phyloP scores from a whole-genome alignment of 1,140 invertebrate species.

The Antheraea pernyi region DNA sequence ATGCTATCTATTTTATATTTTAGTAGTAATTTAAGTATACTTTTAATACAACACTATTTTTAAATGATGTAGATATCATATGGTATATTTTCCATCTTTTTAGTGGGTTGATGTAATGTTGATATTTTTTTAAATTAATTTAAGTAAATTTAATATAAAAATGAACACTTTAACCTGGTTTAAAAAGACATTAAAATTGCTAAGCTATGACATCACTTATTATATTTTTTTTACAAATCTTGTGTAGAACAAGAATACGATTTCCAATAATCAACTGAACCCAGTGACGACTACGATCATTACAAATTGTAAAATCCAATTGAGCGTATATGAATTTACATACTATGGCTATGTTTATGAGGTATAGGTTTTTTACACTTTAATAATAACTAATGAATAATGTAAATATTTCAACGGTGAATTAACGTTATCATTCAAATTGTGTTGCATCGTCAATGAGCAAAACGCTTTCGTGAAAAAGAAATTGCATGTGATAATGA shows the following conservation, averaged over 20 bases:
- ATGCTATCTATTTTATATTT: neutral
- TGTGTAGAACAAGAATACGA: too few relatives aligned
- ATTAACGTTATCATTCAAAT: neutral
- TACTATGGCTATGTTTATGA: neutral
- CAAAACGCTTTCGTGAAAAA: slow-evolving; percentile 27
- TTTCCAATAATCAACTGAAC: too few relatives aligned
- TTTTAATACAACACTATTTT: neutral
- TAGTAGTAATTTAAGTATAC: neutral
- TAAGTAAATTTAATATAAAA: too few relatives aligned
- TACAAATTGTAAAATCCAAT: neutral
- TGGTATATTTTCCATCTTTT: too few relatives aligned
- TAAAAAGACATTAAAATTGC: too few relatives aligned
- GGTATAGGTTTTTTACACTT: neutral
- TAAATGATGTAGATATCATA: too few relatives aligned
- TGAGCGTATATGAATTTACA: neutral
- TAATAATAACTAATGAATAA: neutral
- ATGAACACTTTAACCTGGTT: too few relatives aligned
- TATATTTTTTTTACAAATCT: too few relatives aligned
- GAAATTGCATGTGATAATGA: slow-evolving; percentile 41
- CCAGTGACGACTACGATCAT: too few relatives aligned
- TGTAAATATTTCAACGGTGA: neutral
- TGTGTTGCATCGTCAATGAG: neutral
- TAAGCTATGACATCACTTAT: too few relatives aligned
- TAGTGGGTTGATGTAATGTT: too few relatives aligned
- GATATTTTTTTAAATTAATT: too few relatives aligned